Evolutionary conservation across 2,888 invertebrate genomes (phyloP).

Genomic region (Amphipyra berbera): DNA sequence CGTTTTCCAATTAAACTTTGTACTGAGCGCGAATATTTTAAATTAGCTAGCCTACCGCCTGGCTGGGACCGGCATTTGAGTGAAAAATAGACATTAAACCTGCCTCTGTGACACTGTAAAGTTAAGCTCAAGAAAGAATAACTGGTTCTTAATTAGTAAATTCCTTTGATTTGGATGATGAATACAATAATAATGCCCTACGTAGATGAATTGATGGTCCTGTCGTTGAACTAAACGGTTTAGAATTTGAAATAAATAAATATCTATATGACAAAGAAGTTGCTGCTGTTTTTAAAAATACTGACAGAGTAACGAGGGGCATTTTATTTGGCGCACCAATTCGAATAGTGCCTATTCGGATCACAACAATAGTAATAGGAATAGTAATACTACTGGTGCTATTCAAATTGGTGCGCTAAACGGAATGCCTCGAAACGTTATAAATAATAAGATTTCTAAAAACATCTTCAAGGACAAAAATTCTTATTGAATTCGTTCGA

Average conservation of each 20-base stretch:
- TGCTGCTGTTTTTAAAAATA: neutral
- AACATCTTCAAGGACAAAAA: conserved; percentile 8
- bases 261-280: neutral
- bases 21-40: conserved; percentile 72
- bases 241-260: conserved; percentile 10
- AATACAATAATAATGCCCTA: neutral
- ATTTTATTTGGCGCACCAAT: too few relatives aligned
- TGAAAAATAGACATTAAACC: conserved; percentile 52
- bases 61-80: conserved; percentile 29
- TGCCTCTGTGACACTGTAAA: conserved; percentile 28
- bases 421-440: too few relatives aligned
- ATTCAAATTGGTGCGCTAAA: too few relatives aligned
- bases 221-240: neutral
- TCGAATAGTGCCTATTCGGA: too few relatives aligned
- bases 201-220: conserved; percentile 4
- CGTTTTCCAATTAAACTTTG: conserved; percentile 80
- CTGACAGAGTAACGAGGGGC: neutral
- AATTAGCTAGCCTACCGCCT: conserved; percentile 65
- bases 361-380: too few relatives aligned
- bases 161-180: conserved; percentile 10
- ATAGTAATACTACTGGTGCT: too few relatives aligned
- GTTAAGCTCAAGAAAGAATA: conserved; percentile 4
- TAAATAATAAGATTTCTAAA: neutral
- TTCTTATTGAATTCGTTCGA: conserved; percentile 12
- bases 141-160: conserved; percentile 20